Percentiles rank a stretch among this genome's conserved stretches.
Evolutionary conservation across 2,888 invertebrate genomes (phyloP).

Genomic region (Anoplius nigerrimus): DNA sequence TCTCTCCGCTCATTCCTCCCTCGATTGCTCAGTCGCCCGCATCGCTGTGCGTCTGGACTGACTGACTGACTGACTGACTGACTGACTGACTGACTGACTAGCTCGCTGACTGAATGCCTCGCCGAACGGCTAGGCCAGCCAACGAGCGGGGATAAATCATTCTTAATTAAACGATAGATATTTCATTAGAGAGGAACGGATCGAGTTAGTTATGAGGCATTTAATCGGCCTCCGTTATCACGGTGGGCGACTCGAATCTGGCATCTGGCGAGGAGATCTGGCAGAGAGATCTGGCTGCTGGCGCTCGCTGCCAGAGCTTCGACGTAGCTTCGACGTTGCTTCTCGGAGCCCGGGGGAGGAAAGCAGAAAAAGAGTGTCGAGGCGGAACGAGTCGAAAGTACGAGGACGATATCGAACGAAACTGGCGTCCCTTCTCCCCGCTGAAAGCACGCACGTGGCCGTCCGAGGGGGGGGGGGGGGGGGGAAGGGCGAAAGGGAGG

Average conservation of each 20-base stretch:
- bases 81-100: conserved; percentile 33
- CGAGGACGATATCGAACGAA: conserved; percentile 8
- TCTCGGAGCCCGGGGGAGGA: conserved; percentile 7
- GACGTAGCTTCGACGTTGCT: conserved; percentile 22
- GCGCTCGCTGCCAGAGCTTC: conserved; percentile 44
- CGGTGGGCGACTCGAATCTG: conserved; percentile 64
- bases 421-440: conserved; percentile 1
- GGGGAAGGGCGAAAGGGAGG: neutral
- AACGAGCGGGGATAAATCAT: conserved; percentile 67
- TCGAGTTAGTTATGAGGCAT: conserved; percentile 70
- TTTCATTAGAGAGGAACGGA: conserved; percentile 69
- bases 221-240: conserved; percentile 63
- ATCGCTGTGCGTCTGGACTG: conserved; percentile 25
- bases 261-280: conserved; percentile 67
- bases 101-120: conserved; percentile 2
- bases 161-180: conserved; percentile 74
- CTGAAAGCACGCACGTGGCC: neutral
- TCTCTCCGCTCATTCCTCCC: too few species aligned
- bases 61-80: conserved; percentile 19
- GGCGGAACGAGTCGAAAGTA: conserved; percentile 17
- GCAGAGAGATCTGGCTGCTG: conserved; percentile 18
- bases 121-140: neutral
- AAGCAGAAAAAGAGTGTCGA: conserved; percentile 9
- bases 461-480: neutral
- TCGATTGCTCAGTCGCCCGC: conserved; percentile 25